Conservation (phyloP, 2,888 invertebrate genomes). For the Dione juno region DNA sequence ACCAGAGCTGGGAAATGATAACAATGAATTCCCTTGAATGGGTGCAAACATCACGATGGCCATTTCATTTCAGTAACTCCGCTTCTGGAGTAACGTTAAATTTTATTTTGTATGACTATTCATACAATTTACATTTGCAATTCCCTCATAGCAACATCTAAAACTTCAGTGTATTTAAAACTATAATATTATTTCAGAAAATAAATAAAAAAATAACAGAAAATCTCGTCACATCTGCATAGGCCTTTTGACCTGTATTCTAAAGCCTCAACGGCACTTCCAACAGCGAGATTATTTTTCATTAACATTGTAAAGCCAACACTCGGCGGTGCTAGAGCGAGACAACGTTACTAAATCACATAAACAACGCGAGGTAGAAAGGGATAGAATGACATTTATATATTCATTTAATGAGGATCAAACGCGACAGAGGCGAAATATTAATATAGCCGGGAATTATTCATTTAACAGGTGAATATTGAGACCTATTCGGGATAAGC, state of each 20-base stretch:
- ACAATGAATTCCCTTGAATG: no score
- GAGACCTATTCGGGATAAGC: conserved; percentile 4
- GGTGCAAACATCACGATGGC: no score
- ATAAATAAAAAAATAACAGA: background rate
- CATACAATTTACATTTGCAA: background rate
- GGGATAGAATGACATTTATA: conserved; percentile 9
- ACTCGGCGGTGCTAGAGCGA: conserved; percentile 15
- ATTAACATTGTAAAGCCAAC: conserved; percentile 26
- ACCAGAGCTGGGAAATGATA: no score
- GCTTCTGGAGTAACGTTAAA: no score
- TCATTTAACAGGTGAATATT: conserved; percentile 16
- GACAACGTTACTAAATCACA: conserved; percentile 18
- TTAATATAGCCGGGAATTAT: conserved; percentile 23
- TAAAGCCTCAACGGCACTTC: conserved; percentile 18
- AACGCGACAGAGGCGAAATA: conserved; percentile 14
- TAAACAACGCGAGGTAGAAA: conserved; percentile 9
- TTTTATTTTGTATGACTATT: background rate
- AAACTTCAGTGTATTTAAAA: conserved; percentile 7
- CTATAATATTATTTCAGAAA: conserved; percentile 27
- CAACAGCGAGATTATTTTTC: conserved; percentile 30
- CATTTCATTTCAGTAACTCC: no score
- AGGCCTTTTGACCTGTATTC: conserved; percentile 36
- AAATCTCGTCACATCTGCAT: conserved; percentile 25
- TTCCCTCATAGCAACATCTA: background rate
- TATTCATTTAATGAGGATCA: conserved; percentile 11